Evolutionary conservation across 2,797 vertebrate genomes (phyloP), one percentile per base, ranked within the genome.

Genomic region (Todus mexicanus): DNA sequence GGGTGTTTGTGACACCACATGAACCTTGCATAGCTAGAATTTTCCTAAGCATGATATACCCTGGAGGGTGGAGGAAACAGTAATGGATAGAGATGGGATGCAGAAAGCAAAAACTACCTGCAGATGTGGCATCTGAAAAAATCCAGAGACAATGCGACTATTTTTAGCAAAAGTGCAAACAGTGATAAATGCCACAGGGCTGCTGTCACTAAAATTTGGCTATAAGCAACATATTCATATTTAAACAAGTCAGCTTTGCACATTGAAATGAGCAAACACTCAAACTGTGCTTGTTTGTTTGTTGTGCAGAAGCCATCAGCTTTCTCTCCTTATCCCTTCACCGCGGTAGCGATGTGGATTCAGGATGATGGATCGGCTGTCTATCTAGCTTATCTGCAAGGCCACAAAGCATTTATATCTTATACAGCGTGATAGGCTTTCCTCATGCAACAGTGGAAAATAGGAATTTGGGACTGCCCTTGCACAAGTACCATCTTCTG

Each of bases 91-190:
- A 61, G 74, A 68, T 50, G 11, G 40, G 25, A 15, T 35, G 37
- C 33, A 87, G 65, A 60, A 66, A 89, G 57, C 3, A 11, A 94
- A 77, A 95, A 90, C 91, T 96, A 97, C 93, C 93, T 97, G 96
- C 92, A 96, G 92, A 95, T 65, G 73, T 85, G 91, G 92, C 89
- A 81, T 91, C 82, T 73, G 90, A 94, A 96, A 94, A 92, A 87
- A 93, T 91, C 84, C 87, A 82, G 93, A 96, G 94, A 90, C 82
- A 93, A 90, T 27, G 23, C 6, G 17, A 47, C 91, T 97, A 94
- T 97, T 97, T 98, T 98, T 98, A 98, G 96, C 83, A 87, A 92
- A 97, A 94, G 96, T 96, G 95, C 96, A 97, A 95, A 94, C 93
- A 90, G 81, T 87, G 94, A 80, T 96, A 86, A 75, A 94, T 87